Evolutionary conservation across 1,140 invertebrate genomes (phyloP), one percentile per base, ranked within the genome.

Genomic region (Patella vulgata): DNA sequence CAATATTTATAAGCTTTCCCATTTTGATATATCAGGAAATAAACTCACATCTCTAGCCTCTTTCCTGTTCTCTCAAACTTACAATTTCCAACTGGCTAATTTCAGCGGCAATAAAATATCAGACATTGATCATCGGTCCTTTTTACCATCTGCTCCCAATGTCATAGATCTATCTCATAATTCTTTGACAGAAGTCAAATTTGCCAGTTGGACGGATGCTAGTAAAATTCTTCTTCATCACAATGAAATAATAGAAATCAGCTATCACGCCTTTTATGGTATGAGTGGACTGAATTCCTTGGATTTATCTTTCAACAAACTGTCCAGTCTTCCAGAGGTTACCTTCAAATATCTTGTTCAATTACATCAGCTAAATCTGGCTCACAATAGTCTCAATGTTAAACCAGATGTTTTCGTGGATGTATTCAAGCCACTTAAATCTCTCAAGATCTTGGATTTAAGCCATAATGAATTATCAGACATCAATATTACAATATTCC

Each of bases 161-260:
- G n/a, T 70, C 36, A 61, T 82, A 28, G 75, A 82, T 59, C 56
- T 82, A 11, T 82, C 80, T 1, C 40, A 63, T 42, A 82, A 82
- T 57, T 40, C 60, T 21, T 51, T 82, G 1, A 63, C 52, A 1
- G 39, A 44, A 31, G 42, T 79, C 0, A 39, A 57, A 14, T 63
- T 70, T 61, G 61, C 46, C 19, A 74, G 74, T 48, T 79, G 77
- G 78, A 59, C 48, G 8, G 46, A 68, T 27, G 67, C 69, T 2
- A 19, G 50, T 51, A 50, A 52, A 30, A 52, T 80, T 21, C 59
- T 67, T 48, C 64, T 79, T 9, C 50, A 59, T 36, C 47, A 64
- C 44, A 79, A 79, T 57, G n/a, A 46, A 9, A 57, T 79, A 14
- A 47, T 43, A 11, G 39, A 55, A 4, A 30, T 79, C 21, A 55